Evolutionary conservation across 2,888 invertebrate species (phyloP), one percentile per base, ranked within the genome.

Genomic region (Leptopilina myrica): DNA sequence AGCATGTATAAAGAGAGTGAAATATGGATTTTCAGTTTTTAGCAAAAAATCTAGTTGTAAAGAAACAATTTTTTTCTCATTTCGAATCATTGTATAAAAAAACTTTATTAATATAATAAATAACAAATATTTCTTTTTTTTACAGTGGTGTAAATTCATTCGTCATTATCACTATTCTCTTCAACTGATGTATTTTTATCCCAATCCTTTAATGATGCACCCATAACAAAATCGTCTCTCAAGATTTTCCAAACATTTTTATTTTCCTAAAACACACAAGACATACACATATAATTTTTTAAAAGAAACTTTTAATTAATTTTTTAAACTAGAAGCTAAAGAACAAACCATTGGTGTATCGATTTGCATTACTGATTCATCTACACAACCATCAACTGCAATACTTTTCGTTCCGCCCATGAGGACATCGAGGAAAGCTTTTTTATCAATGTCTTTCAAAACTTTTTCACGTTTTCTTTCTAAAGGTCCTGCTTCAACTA

Each of bases 201-300:
- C 98, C 98, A 98, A 92, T 98, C 97, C 92, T 97, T 97, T 92
- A 97, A 94, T 92, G 96, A 96, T 49, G 96, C 95, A 83, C 96
- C 96, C 94, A 97, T 96, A 95, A 97, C 96, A 90, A 97, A 98
- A 92, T 98, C 97, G 88, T 97, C 97, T 83, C 96, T 94, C 89
- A 93, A 92, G 90, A 93, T 92, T 87, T 87, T 92, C 94, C 94
- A 93, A 3, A 85, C 83, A 77, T 86, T 80, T 73, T 80, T 79
- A 59, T 84, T 81, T 43, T 76, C 76, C 65, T 83, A 49, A 2
- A 77, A 77, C 2, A 1, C n/a, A 59, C 20, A 56, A 7, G 7
- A 33, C 33, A 33, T 43, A 43, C 6, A 43, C 8, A 43, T 43
- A 43, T 43, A 8, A 53, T 33, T 33, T 33, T 33, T 33, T 33